phyloP scores from a whole-genome alignment of 2,113 vertebrate genomes.

The Burhinus oedicnemus region DNA sequence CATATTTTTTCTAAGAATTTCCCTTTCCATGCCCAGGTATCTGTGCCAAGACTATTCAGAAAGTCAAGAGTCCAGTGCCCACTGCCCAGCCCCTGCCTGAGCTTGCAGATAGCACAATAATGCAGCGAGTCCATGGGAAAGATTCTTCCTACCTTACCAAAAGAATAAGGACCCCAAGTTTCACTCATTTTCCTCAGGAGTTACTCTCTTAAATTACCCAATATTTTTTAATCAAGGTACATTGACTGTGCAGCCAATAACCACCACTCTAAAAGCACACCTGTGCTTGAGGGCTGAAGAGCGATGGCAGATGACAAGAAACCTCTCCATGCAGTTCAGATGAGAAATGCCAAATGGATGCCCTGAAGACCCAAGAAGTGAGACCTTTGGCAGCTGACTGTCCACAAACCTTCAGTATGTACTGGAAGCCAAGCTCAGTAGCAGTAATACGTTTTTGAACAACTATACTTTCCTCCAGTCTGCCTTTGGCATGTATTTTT shows the following conservation, averaged over 20 bases:
- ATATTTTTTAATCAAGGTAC: neutral
- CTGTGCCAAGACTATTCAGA: neutral
- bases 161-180: neutral
- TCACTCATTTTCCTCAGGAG: neutral
- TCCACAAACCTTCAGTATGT: neutral
- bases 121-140: fast-evolving
- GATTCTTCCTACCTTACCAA: neutral
- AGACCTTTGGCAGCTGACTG: neutral
- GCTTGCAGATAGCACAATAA: neutral
- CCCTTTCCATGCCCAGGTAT: neutral
- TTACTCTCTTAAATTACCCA: neutral
- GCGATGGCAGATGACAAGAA: neutral
- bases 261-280: neutral
- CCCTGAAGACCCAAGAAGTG: neutral
- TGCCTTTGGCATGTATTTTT: neutral
- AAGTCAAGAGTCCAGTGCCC: neutral
- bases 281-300: neutral
- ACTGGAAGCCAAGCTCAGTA: neutral
- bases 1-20: neutral
- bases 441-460: neutral
- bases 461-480: neutral
- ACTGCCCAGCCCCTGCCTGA: neutral
- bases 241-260: neutral
- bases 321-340: neutral
- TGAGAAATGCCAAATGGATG: neutral